Percentiles rank a stretch among this genome's conserved stretches.
phyloP scores from a whole-genome alignment of 2,113 vertebrate species.

The Ophthalmolycus amberensis region DNA sequence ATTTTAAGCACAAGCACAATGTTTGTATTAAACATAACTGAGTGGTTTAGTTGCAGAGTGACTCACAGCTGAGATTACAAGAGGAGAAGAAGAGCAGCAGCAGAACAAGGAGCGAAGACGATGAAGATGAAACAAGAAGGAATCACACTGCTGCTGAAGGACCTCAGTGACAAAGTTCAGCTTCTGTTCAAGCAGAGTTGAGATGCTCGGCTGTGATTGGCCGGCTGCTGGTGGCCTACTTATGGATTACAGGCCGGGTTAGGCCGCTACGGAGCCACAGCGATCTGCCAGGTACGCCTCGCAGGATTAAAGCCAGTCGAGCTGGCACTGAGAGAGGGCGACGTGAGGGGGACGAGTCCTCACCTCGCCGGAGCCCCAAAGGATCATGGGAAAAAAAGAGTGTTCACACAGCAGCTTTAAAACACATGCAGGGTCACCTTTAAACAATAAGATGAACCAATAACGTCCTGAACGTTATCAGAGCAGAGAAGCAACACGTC shows the following conservation, averaged over 20 bases:
- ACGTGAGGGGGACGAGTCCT: constrained; percentile 66
- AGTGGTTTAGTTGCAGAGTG: too few relatives aligned
- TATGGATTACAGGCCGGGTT: constrained; percentile 67
- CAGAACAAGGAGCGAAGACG: neutral
- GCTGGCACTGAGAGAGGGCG: constrained; percentile 71
- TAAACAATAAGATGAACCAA: too few relatives aligned
- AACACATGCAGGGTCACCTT: too few relatives aligned
- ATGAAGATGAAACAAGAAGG: neutral
- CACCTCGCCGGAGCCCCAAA: constrained; percentile 16
- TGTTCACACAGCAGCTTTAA: neutral
- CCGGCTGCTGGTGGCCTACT: constrained; percentile 54
- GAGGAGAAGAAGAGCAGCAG: neutral
- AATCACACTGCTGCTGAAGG: neutral
- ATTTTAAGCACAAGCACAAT: too few relatives aligned
- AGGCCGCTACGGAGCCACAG: constrained; percentile 65
- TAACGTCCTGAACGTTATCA: too few relatives aligned
- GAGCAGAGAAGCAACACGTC: too few relatives aligned
- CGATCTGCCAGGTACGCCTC: constrained; percentile 80
- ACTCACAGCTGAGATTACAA: neutral
- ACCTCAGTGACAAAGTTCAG: neutral
- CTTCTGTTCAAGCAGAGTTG: neutral
- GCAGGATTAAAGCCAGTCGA: constrained; percentile 74
- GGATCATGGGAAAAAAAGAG: constrained; percentile 45
- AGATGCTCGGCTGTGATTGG: neutral
- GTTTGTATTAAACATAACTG: too few relatives aligned